phyloP scores from a whole-genome alignment of 2,888 invertebrate genomes.

The Melanargia galathea region DNA sequence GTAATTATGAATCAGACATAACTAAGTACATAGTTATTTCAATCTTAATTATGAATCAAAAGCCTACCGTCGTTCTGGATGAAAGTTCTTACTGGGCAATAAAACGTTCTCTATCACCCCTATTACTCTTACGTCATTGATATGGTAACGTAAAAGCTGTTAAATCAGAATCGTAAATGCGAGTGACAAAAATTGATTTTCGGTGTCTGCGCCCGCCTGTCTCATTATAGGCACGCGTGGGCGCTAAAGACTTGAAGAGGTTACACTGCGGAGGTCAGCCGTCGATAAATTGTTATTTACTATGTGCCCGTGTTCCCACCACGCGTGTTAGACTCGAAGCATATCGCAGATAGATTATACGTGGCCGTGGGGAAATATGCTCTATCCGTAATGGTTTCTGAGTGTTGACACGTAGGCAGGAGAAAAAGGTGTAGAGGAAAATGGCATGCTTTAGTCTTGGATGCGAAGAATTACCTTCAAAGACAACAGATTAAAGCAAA shows the following conservation, averaged over 20 bases:
- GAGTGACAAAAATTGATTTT: conserved; percentile 60
- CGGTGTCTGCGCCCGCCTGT: conserved; percentile 47
- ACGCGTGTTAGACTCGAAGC: not conserved
- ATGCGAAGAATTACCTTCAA: too few species aligned
- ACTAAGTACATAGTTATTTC: too few species aligned
- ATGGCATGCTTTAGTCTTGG: too few species aligned
- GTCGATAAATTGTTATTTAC: conserved; percentile 58
- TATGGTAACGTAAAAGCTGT: conserved; percentile 6
- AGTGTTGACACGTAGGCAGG: not conserved
- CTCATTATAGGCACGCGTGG: conserved; percentile 48
- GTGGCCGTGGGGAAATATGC: not conserved
- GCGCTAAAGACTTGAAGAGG: conserved; percentile 42
- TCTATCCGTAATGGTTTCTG: not conserved
- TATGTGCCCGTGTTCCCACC: conserved; percentile 28
- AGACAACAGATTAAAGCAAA: too few species aligned
- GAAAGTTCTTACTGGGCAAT: not conserved
- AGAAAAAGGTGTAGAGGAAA: too few species aligned
- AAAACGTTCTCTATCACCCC: not conserved
- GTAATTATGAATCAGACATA: too few species aligned
- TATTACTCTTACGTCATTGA: not conserved
- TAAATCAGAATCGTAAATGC: conserved; percentile 24
- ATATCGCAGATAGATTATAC: not conserved
- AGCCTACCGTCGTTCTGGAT: too few species aligned
- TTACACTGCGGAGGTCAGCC: conserved; percentile 47
- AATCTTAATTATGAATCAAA: too few species aligned